A percentile compares a stretch with the other conserved stretches of the same genome.
phyloP scores from a whole-genome alignment of 2,888 invertebrate genomes.

The Blomia tropicalis region DNA sequence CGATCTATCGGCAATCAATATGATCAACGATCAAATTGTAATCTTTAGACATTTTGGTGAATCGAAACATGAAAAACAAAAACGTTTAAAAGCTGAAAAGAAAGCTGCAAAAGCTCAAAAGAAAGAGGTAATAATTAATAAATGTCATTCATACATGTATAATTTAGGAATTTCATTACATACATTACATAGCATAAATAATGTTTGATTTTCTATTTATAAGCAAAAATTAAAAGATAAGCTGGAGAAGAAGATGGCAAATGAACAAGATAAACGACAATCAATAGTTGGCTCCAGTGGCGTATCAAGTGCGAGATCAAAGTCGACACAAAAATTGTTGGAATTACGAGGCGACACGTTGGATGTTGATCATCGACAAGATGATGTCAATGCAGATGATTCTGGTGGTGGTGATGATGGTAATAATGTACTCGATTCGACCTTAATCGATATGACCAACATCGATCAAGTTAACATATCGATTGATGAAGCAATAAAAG shows the following conservation, averaged over 20 bases:
- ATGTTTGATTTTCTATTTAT: background rate
- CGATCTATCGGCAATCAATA: slow-evolving; percentile 17
- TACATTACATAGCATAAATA: too few relatives aligned
- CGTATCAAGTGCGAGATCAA: background rate
- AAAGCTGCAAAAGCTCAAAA: slow-evolving; percentile 3
- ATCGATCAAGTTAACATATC: background rate
- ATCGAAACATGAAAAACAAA: slow-evolving; percentile 17
- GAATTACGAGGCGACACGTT: background rate
- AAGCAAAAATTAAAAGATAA: slow-evolving; percentile 12
- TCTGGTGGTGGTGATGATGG: too few relatives aligned
- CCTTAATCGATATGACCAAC: background rate
- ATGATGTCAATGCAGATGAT: background rate
- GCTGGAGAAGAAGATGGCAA: background rate
- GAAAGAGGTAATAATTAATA: too few relatives aligned
- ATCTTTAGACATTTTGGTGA: slow-evolving; percentile 16
- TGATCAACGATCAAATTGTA: slow-evolving; percentile 20
- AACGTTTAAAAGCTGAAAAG: slow-evolving; percentile 14
- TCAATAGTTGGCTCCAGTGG: background rate
- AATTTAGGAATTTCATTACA: too few relatives aligned
- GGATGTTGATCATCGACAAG: background rate
- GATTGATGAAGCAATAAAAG: background rate
- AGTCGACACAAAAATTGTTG: slow-evolving; percentile 1
- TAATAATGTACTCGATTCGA: too few relatives aligned
- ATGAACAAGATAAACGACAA: background rate
- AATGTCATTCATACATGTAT: too few relatives aligned